Percentiles rank a stretch among this genome's conserved stretches.
These are phyloP conservation scores for Chaetodon auriga DNA, from an alignment of 2,113 vertebrate species.

Conservation along the genomic window DNA sequence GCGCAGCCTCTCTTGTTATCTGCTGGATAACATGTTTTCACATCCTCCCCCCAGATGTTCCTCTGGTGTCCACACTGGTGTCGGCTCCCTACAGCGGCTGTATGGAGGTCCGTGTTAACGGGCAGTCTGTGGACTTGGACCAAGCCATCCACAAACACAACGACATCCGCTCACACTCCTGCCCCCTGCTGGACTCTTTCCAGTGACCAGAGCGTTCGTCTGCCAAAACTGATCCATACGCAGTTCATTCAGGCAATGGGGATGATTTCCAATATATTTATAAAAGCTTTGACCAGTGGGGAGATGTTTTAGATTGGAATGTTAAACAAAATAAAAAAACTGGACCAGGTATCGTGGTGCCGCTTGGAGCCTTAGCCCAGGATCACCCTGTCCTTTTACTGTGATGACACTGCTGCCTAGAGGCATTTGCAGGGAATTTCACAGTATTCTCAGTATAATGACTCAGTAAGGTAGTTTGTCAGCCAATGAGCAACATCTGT, in stretches of 20 bases:
- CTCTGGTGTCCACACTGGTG: conserved; percentile 90
- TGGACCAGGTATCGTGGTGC: conserved; percentile 33
- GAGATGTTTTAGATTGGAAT: conserved; percentile 61
- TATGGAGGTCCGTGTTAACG: conserved; percentile 89
- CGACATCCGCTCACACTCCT: conserved; percentile 96
- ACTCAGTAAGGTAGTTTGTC: conserved; percentile 33
- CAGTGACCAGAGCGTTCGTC: conserved; percentile 61
- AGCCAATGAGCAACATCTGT: conserved; percentile 27
- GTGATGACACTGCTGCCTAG: conserved; percentile 61
- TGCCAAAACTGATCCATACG: conserved; percentile 47
- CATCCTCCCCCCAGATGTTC: conserved; percentile 86
- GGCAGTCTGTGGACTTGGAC: conserved; percentile 89
- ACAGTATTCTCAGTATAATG: conserved; percentile 43
- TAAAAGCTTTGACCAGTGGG: conserved; percentile 49
- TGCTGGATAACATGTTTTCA: conserved; percentile 13
- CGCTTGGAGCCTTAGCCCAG: conserved; percentile 49
- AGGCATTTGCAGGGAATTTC: conserved; percentile 50
- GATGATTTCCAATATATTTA: conserved; percentile 51
- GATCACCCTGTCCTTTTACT: conserved; percentile 52
- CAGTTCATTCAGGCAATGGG: conserved; percentile 61
- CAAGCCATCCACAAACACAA: conserved; percentile 92
- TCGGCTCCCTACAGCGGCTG: conserved; percentile 93
- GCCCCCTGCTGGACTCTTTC: conserved; percentile 85
- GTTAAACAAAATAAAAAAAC: conserved; percentile 13
- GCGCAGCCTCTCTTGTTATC: conserved; percentile 2